Evolutionary conservation across 2,888 invertebrate genomes (phyloP).

Genomic region (Pandemis heparana): DNA sequence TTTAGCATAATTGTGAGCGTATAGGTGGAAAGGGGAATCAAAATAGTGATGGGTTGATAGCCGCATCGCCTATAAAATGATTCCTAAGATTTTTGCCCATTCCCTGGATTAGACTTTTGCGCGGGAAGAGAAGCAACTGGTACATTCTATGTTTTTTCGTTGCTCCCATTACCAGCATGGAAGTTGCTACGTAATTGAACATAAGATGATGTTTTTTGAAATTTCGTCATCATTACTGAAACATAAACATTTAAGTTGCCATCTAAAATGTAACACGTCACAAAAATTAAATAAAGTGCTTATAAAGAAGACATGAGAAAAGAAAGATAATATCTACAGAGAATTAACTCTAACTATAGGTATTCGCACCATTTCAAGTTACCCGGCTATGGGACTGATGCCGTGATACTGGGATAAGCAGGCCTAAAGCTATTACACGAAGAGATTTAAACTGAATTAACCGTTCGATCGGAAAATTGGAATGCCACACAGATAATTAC

Average conservation of each 20-base stretch:
- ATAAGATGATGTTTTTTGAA: neutral
- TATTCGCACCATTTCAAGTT: constrained; percentile 49
- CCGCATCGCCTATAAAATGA: too few species aligned
- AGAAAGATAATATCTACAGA: neutral
- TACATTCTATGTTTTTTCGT: too few species aligned
- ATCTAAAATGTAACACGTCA: neutral
- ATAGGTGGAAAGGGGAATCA: too few species aligned
- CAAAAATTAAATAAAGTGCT: neutral
- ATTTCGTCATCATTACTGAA: neutral
- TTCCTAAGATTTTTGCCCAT: too few species aligned
- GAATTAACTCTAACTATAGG: neutral
- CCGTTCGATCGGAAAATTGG: constrained; percentile 86
- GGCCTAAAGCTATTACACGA: constrained; percentile 80
- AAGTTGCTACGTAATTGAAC: neutral
- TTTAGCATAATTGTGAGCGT: too few species aligned
- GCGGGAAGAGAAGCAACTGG: too few species aligned
- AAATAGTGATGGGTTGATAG: too few species aligned
- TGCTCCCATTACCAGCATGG: too few species aligned
- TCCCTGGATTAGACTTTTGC: too few species aligned
- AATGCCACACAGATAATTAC: constrained; percentile 86
- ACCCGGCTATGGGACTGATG: constrained; percentile 65
- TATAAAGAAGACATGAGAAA: neutral
- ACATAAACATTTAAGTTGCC: neutral
- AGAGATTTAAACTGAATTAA: constrained; percentile 86
- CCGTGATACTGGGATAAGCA: constrained; percentile 78